Evolutionary conservation across 2,113 vertebrate species (phyloP), one percentile per base, ranked within the genome.

Genomic region (Antennarius striatus): DNA sequence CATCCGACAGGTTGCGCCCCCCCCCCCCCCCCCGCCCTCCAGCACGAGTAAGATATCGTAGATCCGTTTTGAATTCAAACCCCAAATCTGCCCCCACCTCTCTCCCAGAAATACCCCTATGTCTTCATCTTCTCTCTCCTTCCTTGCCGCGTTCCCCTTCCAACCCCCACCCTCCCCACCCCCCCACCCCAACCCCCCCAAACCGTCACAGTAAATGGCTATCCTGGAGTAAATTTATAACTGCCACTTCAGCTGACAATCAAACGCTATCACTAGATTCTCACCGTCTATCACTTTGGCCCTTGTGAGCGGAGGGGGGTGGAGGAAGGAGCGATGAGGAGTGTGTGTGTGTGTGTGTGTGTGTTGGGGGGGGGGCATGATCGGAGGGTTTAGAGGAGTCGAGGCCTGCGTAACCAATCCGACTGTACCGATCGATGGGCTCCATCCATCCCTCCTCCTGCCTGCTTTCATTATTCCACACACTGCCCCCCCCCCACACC

Each of bases 161-260:
- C 39, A 55, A 30, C 77, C 22, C 77, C 58, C 22, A 5, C 10
- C 39, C 39, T 40, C 3, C 3, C 39, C 58, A 30, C 77, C 22
- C 77, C 58, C 22, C 80, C 16, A 74, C 79, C 70, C 82, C 80
- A 78, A 77, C 68, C 73, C 72, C 85, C 61, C 65, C 12, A 60
- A 63, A 69, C 75, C 75, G 69, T 91, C 88, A 81, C 84, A 86
- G 86, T 91, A 91, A 92, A 91, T 85, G 77, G 80, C 83, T 80
- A 80, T 91, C 85, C 81, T 76, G 77, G 84, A 91, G 89, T 92
- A 90, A 91, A 92, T 92, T 87, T 92, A 91, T 91, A 93, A 91
- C 91, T 89, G 92, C 87, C 89, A 91, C 92, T 93, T 91, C 85
- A 87, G 86, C 86, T 91, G 89, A 90, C 94, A 93, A 85, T 91